A percentile compares a stretch with the other conserved stretches of the same genome.
These are phyloP conservation scores for Micronisus gabar DNA, from an alignment of 2,113 vertebrate species.

Conservation along the genomic window DNA sequence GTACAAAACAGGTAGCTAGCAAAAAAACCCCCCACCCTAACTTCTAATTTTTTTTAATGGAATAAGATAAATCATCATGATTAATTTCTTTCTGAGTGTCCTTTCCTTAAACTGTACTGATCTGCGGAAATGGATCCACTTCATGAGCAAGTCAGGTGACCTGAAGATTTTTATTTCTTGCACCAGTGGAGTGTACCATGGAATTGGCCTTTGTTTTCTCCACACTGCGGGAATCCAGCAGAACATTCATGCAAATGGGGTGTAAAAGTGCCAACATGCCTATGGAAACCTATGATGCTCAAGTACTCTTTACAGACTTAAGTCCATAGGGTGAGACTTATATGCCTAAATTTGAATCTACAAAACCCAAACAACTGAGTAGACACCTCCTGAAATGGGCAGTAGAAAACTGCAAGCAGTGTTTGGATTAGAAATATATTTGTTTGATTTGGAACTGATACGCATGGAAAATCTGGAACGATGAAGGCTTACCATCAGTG, in stretches of 20 bases:
- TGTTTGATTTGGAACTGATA: not conserved
- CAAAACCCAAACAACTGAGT: not conserved
- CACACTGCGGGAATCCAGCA: not conserved
- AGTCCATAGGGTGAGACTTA: not conserved
- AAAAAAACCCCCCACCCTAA: accelerated
- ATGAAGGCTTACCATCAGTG: not conserved
- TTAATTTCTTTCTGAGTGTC: not conserved
- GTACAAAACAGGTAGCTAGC: not conserved
- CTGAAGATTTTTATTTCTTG: not conserved
- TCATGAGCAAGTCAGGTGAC: not conserved
- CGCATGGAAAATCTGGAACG: not conserved
- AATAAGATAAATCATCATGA: not conserved
- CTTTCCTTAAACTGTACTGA: not conserved
- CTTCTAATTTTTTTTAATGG: not conserved
- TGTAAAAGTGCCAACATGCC: not conserved
- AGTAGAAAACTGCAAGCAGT: not conserved
- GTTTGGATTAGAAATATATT: not conserved
- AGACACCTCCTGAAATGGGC: not conserved
- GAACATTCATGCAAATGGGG: not conserved
- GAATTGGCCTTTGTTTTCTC: not conserved
- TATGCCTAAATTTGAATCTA: not conserved
- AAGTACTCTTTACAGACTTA: not conserved
- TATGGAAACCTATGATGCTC: not conserved
- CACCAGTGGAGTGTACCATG: not conserved
- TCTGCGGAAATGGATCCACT: not conserved